Evolutionary conservation across 1,140 invertebrate species (phyloP).

Genomic region (Papilio helenus): DNA sequence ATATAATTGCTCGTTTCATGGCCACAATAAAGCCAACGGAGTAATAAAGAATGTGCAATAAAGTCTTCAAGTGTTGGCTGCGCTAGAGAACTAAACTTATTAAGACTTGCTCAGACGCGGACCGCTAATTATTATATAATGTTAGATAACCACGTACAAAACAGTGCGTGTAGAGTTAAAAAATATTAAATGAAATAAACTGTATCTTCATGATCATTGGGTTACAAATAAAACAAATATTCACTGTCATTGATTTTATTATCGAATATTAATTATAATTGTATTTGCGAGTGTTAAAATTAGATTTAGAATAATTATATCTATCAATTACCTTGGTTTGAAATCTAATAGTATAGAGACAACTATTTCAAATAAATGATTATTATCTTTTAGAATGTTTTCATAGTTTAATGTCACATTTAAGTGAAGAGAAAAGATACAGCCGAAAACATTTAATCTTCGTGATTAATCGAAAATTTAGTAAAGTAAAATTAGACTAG

Average conservation of each 20-base stretch:
- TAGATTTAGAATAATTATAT: not conserved
- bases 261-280: not conserved
- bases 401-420: not conserved
- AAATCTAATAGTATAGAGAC: not conserved
- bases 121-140: not conserved
- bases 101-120: not conserved
- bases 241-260: not conserved
- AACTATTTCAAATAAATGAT: not conserved
- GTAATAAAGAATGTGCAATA: conserved; percentile 22
- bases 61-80: not conserved
- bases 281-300: not conserved
- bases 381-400: not conserved
- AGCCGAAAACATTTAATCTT: not conserved
- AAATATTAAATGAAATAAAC: not conserved
- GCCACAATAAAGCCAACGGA: conserved; percentile 18
- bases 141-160: too few species aligned
- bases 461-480: not conserved
- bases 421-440: not conserved
- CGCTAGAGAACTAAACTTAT: not conserved
- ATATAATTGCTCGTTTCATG: not conserved
- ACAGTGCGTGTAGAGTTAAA: not conserved
- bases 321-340: not conserved
- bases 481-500: too few species aligned
- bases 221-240: not conserved
- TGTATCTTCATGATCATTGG: not conserved